Evolutionary conservation across 2,113 vertebrate species (phyloP).

Genomic region (Limnothrissa miodon): DNA sequence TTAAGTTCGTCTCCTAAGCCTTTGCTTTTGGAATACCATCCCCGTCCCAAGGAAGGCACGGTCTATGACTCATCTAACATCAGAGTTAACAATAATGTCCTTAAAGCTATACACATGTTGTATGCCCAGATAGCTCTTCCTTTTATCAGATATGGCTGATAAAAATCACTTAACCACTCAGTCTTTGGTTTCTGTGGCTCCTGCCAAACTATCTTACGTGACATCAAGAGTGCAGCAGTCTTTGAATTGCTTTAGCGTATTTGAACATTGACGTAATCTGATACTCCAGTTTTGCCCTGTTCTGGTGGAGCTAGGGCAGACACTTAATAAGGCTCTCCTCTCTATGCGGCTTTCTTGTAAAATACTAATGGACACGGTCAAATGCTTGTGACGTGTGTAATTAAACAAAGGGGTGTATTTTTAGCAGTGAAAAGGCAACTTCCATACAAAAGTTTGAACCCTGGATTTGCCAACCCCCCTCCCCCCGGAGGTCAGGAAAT

Average conservation of each 20-base stretch:
- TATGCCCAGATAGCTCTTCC: not conserved
- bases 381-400: conserved; percentile 12
- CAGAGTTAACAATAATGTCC: not conserved
- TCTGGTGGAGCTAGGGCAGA: not conserved
- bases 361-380: not conserved
- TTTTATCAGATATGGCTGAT: conserved; percentile 3
- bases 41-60: not conserved
- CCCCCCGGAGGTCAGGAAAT: not conserved
- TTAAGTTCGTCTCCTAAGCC: not conserved
- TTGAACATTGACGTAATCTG: conserved; percentile 5
- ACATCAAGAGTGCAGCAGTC: conserved; percentile 3
- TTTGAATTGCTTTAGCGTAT: not conserved
- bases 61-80: not conserved
- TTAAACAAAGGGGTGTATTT: not conserved
- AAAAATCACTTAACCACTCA: not conserved
- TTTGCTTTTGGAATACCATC: not conserved
- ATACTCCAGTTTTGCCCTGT: not conserved
- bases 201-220: conserved; percentile 15
- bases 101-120: not conserved
- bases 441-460: not conserved
- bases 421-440: not conserved
- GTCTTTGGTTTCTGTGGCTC: conserved; percentile 4
- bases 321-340: conserved; percentile 1
- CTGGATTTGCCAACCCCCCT: not conserved
- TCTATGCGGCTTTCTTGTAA: not conserved